Evolutionary conservation across 2,888 invertebrate species (phyloP).

Genomic region (Xestia ashworthii): DNA sequence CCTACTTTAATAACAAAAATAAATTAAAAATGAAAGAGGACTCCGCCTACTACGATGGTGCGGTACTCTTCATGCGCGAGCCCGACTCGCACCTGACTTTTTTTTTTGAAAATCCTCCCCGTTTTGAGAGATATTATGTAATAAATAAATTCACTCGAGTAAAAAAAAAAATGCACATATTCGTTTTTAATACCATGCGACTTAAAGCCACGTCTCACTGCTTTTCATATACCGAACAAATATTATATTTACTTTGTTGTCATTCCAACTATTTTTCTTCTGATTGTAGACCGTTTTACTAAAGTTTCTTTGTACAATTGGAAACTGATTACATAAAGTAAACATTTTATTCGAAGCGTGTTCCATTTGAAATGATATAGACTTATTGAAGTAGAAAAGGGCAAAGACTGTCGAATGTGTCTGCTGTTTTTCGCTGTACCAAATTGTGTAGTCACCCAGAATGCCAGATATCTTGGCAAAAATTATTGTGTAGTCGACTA

Average conservation of each 20-base stretch:
- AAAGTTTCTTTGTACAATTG: conserved; percentile 38
- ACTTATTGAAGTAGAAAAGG: conserved; percentile 34
- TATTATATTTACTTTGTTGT: not conserved
- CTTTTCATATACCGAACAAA: conserved; percentile 20
- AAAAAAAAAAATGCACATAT: not conserved
- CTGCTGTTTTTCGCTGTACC: not conserved
- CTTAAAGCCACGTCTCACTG: not conserved
- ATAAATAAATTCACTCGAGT: no score
- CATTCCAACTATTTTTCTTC: conserved; percentile 20
- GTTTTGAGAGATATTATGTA: no score
- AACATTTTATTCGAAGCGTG: conserved; percentile 35
- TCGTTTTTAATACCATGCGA: not conserved
- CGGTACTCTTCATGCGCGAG: no score
- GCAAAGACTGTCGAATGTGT: conserved; percentile 6
- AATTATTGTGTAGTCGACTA: not conserved
- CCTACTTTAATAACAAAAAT: no score
- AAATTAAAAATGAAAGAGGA: no score
- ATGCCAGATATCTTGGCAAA: not conserved
- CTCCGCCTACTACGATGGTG: no score
- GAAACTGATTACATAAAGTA: conserved; percentile 53
- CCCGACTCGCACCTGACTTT: no score
- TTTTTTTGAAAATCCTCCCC: no score
- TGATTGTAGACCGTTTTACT: conserved; percentile 21
- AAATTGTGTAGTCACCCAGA: conserved; percentile 12
- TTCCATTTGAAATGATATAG: conserved; percentile 19